Evolutionary conservation across 2,113 vertebrate species (phyloP).

Genomic region (Chionis minor): DNA sequence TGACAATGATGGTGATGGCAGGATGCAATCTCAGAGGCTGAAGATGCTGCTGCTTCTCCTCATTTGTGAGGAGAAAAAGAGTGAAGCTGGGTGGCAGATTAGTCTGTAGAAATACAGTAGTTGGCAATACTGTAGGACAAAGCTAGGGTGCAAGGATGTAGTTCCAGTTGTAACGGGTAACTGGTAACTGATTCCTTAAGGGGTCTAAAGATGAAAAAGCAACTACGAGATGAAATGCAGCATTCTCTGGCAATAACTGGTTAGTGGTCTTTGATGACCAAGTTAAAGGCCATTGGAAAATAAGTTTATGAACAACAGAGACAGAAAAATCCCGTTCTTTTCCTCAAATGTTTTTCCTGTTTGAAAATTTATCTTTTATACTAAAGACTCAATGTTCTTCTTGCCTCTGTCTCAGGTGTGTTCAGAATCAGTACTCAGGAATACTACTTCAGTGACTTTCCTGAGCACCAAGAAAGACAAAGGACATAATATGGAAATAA

Average conservation of each 20-base stretch:
- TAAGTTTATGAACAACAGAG: neutral
- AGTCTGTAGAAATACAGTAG: neutral
- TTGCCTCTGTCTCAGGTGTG: neutral
- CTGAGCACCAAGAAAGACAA: neutral
- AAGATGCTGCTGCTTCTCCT: neutral
- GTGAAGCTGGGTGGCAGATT: neutral
- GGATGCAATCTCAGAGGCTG: neutral
- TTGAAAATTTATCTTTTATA: neutral
- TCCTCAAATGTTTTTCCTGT: neutral
- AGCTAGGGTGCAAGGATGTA: neutral
- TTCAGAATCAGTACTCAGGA: neutral
- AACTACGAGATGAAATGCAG: neutral
- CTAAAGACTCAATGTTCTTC: neutral
- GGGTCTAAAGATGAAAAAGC: too few species aligned
- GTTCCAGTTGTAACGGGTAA: neutral
- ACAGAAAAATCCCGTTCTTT: neutral
- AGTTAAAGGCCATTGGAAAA: neutral
- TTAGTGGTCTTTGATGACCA: neutral
- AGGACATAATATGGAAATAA: neutral
- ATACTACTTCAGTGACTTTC: neutral
- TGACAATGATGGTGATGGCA: neutral
- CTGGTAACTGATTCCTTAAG: neutral
- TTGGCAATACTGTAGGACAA: neutral
- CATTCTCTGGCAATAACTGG: neutral
- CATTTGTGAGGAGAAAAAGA: neutral